phyloP scores from a whole-genome alignment of 2,113 vertebrate genomes.

The Echinops telfairi region DNA sequence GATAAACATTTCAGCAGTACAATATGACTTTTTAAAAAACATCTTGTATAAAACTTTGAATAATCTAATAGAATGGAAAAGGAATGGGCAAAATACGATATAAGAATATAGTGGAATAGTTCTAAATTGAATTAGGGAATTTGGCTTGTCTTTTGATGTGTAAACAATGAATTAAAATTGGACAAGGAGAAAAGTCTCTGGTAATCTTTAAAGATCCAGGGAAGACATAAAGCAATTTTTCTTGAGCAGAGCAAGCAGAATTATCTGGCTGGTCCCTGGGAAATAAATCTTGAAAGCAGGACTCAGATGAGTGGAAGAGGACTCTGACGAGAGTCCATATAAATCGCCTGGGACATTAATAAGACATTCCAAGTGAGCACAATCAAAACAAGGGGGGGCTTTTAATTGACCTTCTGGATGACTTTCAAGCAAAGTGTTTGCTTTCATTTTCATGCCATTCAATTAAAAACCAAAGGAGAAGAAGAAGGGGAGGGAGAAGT shows the following conservation, averaged over 20 bases:
- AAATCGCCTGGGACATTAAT: neutral
- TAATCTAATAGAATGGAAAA: conserved; percentile 12
- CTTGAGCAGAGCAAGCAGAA: neutral
- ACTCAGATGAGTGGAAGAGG: neutral
- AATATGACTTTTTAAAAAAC: neutral
- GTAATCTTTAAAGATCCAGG: neutral
- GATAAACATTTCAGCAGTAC: neutral
- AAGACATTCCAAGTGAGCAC: neutral
- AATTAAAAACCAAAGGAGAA: neutral
- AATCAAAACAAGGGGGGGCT: neutral
- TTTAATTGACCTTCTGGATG: neutral
- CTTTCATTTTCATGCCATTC: neutral
- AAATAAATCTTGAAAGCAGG: neutral
- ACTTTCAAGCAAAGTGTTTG: neutral
- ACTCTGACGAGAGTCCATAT: neutral
- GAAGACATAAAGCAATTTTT: neutral
- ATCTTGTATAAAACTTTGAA: neutral
- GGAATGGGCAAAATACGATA: neutral
- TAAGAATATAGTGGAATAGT: neutral
- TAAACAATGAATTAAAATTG: conserved; percentile 23
- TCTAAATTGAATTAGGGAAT: neutral
- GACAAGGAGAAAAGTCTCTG: neutral
- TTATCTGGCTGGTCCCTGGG: neutral
- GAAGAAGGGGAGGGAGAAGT: neutral
- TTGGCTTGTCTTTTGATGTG: neutral